Evolutionary conservation across 2,797 vertebrate species (phyloP).

Genomic region (Enteromius afrohamiltoni): DNA sequence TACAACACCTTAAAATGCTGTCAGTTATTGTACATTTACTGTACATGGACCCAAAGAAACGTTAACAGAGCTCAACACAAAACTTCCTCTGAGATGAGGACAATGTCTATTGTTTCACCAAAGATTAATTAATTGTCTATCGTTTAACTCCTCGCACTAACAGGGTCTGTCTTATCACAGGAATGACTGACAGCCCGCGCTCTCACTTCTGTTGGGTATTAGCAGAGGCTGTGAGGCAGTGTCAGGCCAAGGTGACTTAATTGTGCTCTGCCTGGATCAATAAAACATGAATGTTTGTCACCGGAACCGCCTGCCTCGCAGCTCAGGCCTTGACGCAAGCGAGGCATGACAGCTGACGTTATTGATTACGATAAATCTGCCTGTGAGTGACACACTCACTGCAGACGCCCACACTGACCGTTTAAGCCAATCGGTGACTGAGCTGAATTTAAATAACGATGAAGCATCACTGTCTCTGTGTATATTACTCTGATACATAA

Average conservation of each 20-base stretch:
- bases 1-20: not conserved
- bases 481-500: not conserved
- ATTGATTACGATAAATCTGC: conserved; percentile 50
- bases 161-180: conserved; percentile 25
- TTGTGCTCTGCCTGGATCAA: conserved; percentile 47
- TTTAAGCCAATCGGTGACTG: conserved; percentile 14
- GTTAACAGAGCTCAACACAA: not conserved
- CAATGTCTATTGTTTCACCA: not conserved
- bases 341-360: conserved; percentile 46
- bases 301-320: conserved; percentile 25
- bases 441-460: conserved; percentile 20
- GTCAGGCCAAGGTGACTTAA: conserved; percentile 44
- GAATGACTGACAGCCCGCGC: conserved; percentile 10
- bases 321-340: conserved; percentile 40
- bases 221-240: conserved; percentile 24
- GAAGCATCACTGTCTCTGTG: conserved; percentile 18
- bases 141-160: conserved; percentile 24
- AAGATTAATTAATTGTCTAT: conserved; percentile 34
- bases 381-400: conserved; percentile 27
- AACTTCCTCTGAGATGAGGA: conserved; percentile 32
- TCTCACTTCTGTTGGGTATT: conserved; percentile 28
- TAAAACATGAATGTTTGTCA: conserved; percentile 51
- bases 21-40: not conserved
- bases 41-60: not conserved
- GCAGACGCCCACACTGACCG: not conserved